Evolutionary conservation across 2,888 invertebrate species (phyloP), one percentile per base, ranked within the genome.

Genomic region (Drosophila vallismaia): DNA sequence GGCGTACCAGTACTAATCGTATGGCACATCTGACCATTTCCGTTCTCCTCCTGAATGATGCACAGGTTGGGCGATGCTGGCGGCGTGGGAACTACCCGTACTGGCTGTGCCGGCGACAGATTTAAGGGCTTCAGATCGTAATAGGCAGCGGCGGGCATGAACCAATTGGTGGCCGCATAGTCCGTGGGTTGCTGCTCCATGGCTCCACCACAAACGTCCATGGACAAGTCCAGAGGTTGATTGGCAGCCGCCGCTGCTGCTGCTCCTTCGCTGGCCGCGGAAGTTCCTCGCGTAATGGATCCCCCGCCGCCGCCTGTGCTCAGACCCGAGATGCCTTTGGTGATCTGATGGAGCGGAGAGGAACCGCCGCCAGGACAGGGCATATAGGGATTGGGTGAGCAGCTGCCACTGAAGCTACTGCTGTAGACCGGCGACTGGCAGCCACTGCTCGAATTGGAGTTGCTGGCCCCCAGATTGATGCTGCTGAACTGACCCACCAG

Each of bases 11-110:
- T 80, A 77, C 87, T 89, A 67, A 89, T 86, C 74, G 92, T 90
- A 76, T 82, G 91, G 72, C 86, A 92, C 79, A 89, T 90, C 14
- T 89, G 91, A 1, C 88, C 92, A 77, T 88, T 91, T 0, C 94
- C 94, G 72, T 95, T 94, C 89, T 95, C 95, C 88, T 95, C 95
- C 90, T 95, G 96, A 50, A 96, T 96, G 94, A 96, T 96, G 86
- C 95, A 96, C 60, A 96, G 79, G 84, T 92, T 92, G 40, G 92
- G 92, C 29, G 92, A 92, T 6, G 92, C 90, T 0, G 92, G 92
- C 1, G 92, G 92, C 46, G 92, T 92, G 31, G 92, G 90, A 38
- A 91, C 92, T 12, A 92, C 89, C 1, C 92, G 87, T n/a, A 91
- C 87, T 2, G 90, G 90, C 72, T 92, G 92, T 2, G 90, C 90